Conservation (phyloP, 2,113 vertebrate species). For the Oryzias melastigma region DNA sequence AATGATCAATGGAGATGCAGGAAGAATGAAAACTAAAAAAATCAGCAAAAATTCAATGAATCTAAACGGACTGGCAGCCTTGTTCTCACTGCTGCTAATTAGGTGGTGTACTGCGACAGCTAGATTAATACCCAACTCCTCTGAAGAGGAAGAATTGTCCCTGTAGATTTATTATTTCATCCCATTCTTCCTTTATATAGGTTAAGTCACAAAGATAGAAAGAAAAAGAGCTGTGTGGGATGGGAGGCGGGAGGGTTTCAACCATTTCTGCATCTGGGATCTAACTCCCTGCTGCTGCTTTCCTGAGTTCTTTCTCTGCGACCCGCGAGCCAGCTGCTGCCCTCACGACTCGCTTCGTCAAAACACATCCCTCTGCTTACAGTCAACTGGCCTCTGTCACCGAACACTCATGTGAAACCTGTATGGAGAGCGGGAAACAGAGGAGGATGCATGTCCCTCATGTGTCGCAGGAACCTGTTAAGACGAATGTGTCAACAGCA, state of each 20-base stretch:
- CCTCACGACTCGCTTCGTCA: constrained; percentile 60
- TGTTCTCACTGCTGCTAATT: constrained; percentile 46
- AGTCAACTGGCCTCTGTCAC: constrained; percentile 51
- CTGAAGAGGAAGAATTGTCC: constrained; percentile 49
- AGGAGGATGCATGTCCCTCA: background rate
- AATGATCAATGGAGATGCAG: constrained; percentile 8
- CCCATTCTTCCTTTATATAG: constrained; percentile 21
- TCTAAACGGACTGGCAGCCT: constrained; percentile 28
- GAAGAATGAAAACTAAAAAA: constrained; percentile 25
- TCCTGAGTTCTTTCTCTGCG: constrained; percentile 4
- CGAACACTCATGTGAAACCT: constrained; percentile 40
- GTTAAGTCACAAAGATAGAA: background rate
- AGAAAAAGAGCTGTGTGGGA: constrained; percentile 2
- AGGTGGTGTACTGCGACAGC: constrained; percentile 49
- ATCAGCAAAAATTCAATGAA: constrained; percentile 34
- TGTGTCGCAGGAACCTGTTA: constrained; percentile 6
- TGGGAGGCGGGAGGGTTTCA: constrained; percentile 7
- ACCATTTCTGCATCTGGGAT: background rate
- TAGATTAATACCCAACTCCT: constrained; percentile 39
- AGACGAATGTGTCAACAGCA: constrained; percentile 6
- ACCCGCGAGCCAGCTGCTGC: constrained; percentile 45
- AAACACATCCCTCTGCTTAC: constrained; percentile 62
- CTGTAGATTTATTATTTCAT: constrained; percentile 29
- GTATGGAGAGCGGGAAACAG: constrained; percentile 5
- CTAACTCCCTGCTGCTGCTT: constrained; percentile 7